These are phyloP conservation scores for Tinea trinotella DNA, from an alignment of 2,888 invertebrate genomes.

Conservation along the genomic window DNA sequence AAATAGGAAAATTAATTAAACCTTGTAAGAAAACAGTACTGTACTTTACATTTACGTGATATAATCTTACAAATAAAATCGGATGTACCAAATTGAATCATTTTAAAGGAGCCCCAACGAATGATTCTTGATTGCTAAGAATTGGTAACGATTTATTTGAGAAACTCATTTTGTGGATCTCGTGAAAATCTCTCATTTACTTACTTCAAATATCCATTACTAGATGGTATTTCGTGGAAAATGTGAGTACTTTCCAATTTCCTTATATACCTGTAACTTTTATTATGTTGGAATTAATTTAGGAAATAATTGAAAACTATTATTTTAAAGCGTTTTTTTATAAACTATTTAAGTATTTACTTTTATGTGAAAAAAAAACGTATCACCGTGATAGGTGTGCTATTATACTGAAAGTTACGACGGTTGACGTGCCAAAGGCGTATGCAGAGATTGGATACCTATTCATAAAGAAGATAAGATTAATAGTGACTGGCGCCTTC, in stretches of 20 bases:
- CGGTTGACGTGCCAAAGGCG: constrained; percentile 12
- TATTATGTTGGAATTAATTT: no score
- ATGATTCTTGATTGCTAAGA: constrained; percentile 53
- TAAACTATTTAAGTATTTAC: no score
- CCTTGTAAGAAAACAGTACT: no score
- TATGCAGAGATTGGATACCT: constrained; percentile 9
- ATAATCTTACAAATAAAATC: constrained; percentile 13
- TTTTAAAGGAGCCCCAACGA: constrained; percentile 34
- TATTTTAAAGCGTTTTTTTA: no score
- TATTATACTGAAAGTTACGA: constrained; percentile 6
- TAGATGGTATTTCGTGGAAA: not conserved
- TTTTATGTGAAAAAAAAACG: not conserved
- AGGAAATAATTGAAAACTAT: no score
- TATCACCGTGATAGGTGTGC: not conserved
- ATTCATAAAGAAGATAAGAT: constrained; percentile 9
- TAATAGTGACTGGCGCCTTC: constrained; percentile 10
- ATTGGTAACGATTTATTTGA: constrained; percentile 62
- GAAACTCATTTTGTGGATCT: constrained; percentile 58
- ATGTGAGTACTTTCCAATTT: not conserved
- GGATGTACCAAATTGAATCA: constrained; percentile 40
- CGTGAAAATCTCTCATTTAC: constrained; percentile 52
- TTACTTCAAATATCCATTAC: not conserved
- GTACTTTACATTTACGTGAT: not conserved
- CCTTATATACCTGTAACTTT: not conserved
- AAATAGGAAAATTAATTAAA: no score